Base-by-base conservation (phyloP, 2,113 vertebrate species). In the Scartelaos histophorus region DNA sequence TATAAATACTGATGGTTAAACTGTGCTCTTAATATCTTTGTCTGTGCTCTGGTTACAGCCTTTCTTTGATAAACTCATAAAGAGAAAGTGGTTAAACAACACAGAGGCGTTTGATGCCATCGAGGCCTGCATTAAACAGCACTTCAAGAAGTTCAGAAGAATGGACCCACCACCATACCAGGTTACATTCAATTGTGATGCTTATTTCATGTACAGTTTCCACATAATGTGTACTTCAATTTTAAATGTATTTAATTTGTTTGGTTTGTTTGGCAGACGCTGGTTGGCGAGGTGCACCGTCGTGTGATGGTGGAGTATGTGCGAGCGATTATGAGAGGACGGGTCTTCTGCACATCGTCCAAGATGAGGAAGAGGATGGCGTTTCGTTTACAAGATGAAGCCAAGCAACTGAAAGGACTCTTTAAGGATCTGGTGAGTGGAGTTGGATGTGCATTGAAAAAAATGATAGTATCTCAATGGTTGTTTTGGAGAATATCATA, bases 161-260 rank as follows among this genome's bases (percentile, higher is more conserved):
- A 96, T 98, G 92, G 94, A 94, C 81, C 84, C 91, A 0, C 95
- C 95, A 29, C 96, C 97, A 0, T 97, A 97, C 91, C 95, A 96
- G 94, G 96, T 97, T 81, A 67, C 49, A 47, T 7, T 66, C 45
- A 16, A 24, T n/a, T 35, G n/a, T 64, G 61, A 34, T 38, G 9
- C 0, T 38, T 5, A 17, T 61, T 34, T 34, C 17, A 13, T 17
- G 16, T 61, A 1, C 15, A 16, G 10, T 61, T 15, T 29, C 3
- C 2, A 1, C 13, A 16, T 15, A 7, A 7, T 16, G 5, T 58
- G 35, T 13, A 19, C 7, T 38, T 7, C n/a, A 4, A n/a, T 38
- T 16, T 16, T 25, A 16, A 61, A 34, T 29, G 5, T 34, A 34
- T 60, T 34, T 17, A 2, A 38, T 56, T 29, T 67, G 13, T 69